Evolutionary conservation across 2,797 vertebrate species (phyloP).

Genomic region (Phrynocephalus vlangalii): DNA sequence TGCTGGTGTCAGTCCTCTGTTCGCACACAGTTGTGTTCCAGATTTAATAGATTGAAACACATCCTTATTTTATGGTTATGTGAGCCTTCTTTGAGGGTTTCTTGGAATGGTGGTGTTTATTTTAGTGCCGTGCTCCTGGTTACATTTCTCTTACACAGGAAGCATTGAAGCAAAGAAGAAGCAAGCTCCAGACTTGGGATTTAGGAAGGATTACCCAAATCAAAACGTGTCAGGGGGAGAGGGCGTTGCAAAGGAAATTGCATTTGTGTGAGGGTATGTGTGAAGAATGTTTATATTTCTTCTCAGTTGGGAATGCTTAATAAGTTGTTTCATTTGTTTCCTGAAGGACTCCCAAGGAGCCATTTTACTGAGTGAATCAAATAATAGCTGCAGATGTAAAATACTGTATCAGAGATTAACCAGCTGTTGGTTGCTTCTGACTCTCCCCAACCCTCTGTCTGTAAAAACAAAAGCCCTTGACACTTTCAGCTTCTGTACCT

Average conservation of each 20-base stretch:
- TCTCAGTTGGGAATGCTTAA: accelerated
- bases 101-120: constrained; percentile 18
- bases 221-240: not conserved
- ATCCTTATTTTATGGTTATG: constrained; percentile 48
- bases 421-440: constrained; percentile 17
- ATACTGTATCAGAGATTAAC: constrained; percentile 20
- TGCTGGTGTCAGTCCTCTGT: constrained; percentile 46
- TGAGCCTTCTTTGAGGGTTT: not conserved
- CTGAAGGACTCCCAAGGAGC: not conserved
- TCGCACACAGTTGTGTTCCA: constrained; percentile 56
- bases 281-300: not conserved
- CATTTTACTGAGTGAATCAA: constrained; percentile 25
- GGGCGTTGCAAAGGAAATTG: not conserved
- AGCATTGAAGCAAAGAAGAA: accelerated
- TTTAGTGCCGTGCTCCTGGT: not conserved
- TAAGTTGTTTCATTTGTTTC: not conserved
- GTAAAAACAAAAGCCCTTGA: constrained; percentile 6
- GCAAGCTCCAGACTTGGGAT: not conserved
- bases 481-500: not conserved
- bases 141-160: not conserved
- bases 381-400: constrained; percentile 23
- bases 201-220: not conserved
- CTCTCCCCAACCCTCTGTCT: not conserved
- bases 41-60: constrained; percentile 39
- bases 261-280: not conserved